phyloP scores from a whole-genome alignment of 2,113 vertebrate species.

The Suricata suricatta region DNA sequence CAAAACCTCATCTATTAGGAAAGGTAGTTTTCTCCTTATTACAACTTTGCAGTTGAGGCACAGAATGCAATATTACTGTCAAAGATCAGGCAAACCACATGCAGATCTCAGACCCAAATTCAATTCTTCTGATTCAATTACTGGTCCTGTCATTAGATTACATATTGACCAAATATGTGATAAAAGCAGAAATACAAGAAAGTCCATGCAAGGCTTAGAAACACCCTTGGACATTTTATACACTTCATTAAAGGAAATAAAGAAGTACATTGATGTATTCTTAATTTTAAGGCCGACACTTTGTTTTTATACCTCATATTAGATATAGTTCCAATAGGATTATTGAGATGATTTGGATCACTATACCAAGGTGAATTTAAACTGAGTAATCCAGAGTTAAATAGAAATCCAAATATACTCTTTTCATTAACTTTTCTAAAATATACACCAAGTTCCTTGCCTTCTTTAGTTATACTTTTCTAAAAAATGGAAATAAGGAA shows the following conservation, averaged over 20 bases:
- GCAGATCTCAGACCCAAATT: not conserved
- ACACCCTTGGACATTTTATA: not conserved
- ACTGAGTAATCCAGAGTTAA: not conserved
- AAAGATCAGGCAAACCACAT: not conserved
- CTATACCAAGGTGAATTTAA: not conserved
- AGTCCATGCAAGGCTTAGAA: not conserved
- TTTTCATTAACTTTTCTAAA: not conserved
- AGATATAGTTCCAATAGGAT: not conserved
- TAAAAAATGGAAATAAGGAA: not conserved
- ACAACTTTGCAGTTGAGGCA: not conserved
- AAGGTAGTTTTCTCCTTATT: not conserved
- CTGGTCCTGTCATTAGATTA: not conserved
- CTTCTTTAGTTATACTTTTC: not conserved
- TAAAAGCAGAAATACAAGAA: not conserved
- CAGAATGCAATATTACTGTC: not conserved
- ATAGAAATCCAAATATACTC: not conserved
- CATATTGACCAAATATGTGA: not conserved
- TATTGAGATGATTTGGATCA: not conserved
- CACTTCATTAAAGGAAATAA: not conserved
- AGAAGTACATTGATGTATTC: not conserved
- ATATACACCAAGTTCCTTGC: not conserved
- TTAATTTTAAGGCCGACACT: not conserved
- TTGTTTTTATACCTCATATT: not conserved
- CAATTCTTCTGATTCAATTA: too few relatives aligned
- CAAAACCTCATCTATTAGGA: not conserved